A percentile compares a stretch with the other conserved stretches of the same genome.
Evolutionary conservation across 2,888 invertebrate genomes (phyloP).

Genomic region (Tholera decimalis): DNA sequence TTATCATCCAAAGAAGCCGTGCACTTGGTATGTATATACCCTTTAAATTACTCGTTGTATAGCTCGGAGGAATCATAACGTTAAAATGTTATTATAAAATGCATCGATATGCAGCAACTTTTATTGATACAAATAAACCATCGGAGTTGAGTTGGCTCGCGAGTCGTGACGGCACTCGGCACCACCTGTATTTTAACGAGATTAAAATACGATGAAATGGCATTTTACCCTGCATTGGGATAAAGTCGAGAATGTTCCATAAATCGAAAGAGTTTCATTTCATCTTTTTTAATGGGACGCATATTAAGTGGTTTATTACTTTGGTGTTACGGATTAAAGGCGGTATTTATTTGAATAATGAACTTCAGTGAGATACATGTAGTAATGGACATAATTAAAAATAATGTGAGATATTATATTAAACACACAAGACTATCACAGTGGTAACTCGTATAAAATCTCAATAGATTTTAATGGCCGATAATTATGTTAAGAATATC

Average conservation of each 20-base stretch:
- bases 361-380: neutral
- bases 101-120: slow-evolving; percentile 38
- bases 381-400: too few relatives aligned
- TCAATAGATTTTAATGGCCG: too few relatives aligned
- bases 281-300: slow-evolving; percentile 53
- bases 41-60: too few relatives aligned
- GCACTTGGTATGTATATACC: too few relatives aligned
- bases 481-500: too few relatives aligned
- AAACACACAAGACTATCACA: too few relatives aligned
- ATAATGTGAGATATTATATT: too few relatives aligned
- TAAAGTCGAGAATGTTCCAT: slow-evolving; percentile 53
- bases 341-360: neutral
- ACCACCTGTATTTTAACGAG: slow-evolving; percentile 62
- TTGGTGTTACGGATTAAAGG: slow-evolving; percentile 2
- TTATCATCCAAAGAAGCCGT: too few relatives aligned
- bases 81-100: slow-evolving; percentile 2
- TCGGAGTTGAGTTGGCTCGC: slow-evolving; percentile 32
- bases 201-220: slow-evolving; percentile 66
- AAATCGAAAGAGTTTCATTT: slow-evolving; percentile 46
- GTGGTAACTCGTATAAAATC: too few relatives aligned
- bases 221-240: slow-evolving; percentile 59
- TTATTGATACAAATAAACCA: slow-evolving; percentile 53
- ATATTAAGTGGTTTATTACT: slow-evolving; percentile 43
- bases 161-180: slow-evolving; percentile 17
- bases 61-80: slow-evolving; percentile 14